Conservation (phyloP, 2,888 invertebrate species). For the Hypolimnas misippus region DNA sequence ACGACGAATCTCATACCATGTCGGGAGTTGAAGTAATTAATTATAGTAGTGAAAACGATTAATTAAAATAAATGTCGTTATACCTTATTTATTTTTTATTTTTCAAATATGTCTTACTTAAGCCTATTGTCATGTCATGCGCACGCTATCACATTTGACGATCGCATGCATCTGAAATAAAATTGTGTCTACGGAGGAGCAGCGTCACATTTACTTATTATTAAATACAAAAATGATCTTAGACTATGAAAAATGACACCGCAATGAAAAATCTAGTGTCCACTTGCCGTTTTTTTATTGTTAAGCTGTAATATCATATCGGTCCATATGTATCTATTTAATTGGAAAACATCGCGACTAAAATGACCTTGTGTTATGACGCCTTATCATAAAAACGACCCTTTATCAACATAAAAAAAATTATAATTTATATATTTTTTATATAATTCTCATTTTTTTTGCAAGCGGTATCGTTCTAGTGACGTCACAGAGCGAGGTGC, state of each 20-base stretch:
- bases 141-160: too few species aligned
- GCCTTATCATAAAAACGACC: slow-evolving; percentile 9
- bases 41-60: slow-evolving; percentile 8
- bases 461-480: slow-evolving; percentile 26
- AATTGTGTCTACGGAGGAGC: too few species aligned
- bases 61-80: slow-evolving; percentile 13
- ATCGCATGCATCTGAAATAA: too few species aligned
- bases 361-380: slow-evolving; percentile 1
- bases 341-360: slow-evolving; percentile 1
- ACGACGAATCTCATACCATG: slow-evolving; percentile 8
- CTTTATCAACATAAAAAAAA: slow-evolving; percentile 8
- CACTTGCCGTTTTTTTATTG: neutral
- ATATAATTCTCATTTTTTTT: slow-evolving; percentile 18
- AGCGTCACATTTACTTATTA: neutral
- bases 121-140: too few species aligned
- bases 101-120: slow-evolving; percentile 10
- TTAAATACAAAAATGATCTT: slow-evolving; percentile 1
- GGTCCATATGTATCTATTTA: too few species aligned
- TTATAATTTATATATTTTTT: too few species aligned
- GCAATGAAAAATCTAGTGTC: slow-evolving; percentile 2
- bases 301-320: neutral
- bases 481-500: slow-evolving; percentile 2
- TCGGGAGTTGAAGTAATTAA: too few species aligned
- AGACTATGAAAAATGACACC: slow-evolving; percentile 1
- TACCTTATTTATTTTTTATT: slow-evolving; percentile 9